These are phyloP conservation scores for Epistrophe grossulariae DNA, from an alignment of 2,888 invertebrate species.

Conservation along the genomic window DNA sequence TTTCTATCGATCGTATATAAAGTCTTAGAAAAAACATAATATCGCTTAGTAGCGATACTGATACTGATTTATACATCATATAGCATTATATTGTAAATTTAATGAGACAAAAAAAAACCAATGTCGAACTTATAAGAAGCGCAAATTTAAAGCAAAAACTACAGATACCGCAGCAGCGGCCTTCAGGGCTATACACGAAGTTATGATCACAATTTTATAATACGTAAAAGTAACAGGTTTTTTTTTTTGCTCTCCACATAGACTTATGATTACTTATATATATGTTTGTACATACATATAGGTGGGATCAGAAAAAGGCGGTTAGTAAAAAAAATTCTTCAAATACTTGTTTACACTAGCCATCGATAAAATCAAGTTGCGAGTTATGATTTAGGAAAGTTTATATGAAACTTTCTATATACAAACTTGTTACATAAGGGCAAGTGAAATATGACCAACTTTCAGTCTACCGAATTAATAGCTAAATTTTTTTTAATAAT, in stretches of 20 bases:
- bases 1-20: neutral
- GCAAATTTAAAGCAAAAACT: constrained; percentile 20
- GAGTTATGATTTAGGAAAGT: neutral
- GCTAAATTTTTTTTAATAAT: no score
- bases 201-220: constrained; percentile 65
- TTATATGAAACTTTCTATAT: neutral
- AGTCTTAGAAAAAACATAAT: neutral
- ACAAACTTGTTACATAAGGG: no score
- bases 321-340: constrained; percentile 38
- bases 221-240: constrained; percentile 68
- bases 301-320: neutral
- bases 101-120: constrained; percentile 20
- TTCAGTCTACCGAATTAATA: no score
- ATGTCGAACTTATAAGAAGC: constrained; percentile 16
- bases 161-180: constrained; percentile 22
- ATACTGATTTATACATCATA: constrained; percentile 3
- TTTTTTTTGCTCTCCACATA: neutral
- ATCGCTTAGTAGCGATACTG: neutral
- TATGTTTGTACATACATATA: no score
- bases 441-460: no score
- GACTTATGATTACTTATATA: neutral
- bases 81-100: constrained; percentile 12
- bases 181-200: constrained; percentile 69
- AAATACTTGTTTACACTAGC: constrained; percentile 48
- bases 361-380: constrained; percentile 32